phyloP scores from a whole-genome alignment of 2,888 invertebrate genomes.

The Macrophya annulata region DNA sequence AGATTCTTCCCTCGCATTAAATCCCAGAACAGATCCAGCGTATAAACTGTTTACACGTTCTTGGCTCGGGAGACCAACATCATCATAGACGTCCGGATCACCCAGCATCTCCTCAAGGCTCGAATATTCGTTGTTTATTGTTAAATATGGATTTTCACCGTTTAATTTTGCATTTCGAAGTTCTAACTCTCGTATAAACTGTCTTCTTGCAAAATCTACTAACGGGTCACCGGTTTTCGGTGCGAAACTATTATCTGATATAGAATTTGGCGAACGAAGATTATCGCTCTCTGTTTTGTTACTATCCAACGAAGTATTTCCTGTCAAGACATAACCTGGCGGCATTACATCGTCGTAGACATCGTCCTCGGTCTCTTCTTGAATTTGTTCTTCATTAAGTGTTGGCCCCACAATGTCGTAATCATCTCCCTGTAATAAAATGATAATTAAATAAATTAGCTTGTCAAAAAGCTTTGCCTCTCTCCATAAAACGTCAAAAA shows the following conservation, averaged over 20 bases:
- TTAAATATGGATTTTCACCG: conserved; percentile 62
- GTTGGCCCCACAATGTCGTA: conserved; percentile 64
- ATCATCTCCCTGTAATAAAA: conserved; percentile 45
- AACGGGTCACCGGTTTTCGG: neutral
- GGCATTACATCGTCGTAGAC: conserved; percentile 72
- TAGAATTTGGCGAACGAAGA: neutral
- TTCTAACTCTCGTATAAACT: neutral
- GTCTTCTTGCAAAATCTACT: neutral
- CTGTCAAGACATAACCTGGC: conserved; percentile 46
- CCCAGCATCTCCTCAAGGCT: conserved; percentile 66
- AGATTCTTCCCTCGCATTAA: conserved; percentile 71
- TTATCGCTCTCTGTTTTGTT: neutral
- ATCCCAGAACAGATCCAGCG: conserved; percentile 67
- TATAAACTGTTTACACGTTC: conserved; percentile 77
- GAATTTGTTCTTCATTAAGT: conserved; percentile 51
- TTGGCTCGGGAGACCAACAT: conserved; percentile 66
- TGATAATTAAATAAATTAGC: neutral
- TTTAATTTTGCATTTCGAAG: neutral
- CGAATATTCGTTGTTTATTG: conserved; percentile 68
- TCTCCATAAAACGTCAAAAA: neutral
- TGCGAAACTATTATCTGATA: neutral
- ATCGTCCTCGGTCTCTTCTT: conserved; percentile 50
- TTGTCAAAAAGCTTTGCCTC: neutral
- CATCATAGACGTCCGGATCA: conserved; percentile 70
- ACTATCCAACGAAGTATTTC: neutral